Base-by-base conservation (phyloP, 2,888 invertebrate species). In the Campaea margaritaria region DNA sequence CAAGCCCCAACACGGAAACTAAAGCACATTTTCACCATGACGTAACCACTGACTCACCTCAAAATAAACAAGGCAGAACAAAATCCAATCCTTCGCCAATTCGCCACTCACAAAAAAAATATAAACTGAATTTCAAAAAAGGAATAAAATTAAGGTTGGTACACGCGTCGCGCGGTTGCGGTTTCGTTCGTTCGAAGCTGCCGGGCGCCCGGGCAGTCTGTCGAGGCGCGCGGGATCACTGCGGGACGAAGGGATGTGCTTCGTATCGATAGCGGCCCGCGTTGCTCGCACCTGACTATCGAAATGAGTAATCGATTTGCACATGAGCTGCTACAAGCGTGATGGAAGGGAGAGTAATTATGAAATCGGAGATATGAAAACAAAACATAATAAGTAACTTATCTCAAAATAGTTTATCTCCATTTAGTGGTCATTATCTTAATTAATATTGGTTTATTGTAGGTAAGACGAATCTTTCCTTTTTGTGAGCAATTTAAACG, bases 161-260 rank as follows among this genome's bases (percentile, higher is more conserved):
- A 89, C 87, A 86, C 89, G 83, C 60, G 80, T 81, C 84, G 87
- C 86, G 85, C 82, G 79, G 76, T 72, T 73, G 71, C 79, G 75
- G 83, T 82, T 81, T 91, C 91, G 91, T 91, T 91, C 91, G 91
- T 91, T 91, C 91, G 91, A 80, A 81, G 87, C 86, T 85, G 90
- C 87, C 86, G 86, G 86, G 85, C 89, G 89, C 86, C 84, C 86
- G 91, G 86, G 82, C 90, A 84, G 86, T 85, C 83, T 65, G 72
- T 75, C 76, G 66, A 62, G 63, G 71, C 70, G 75, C 78, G 77
- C 82, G 80, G 75, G 78, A 75, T 50, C 34, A 59, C 76, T 69
- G 69, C 70, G 69, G 68, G 71, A 76, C 63, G 53, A 58, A 87
- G 84, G 77, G 83, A 81, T 73, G 85, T n/a, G 67, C 58, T 31